phyloP scores from a whole-genome alignment of 2,888 invertebrate species.

The Mayetiola destructor region DNA sequence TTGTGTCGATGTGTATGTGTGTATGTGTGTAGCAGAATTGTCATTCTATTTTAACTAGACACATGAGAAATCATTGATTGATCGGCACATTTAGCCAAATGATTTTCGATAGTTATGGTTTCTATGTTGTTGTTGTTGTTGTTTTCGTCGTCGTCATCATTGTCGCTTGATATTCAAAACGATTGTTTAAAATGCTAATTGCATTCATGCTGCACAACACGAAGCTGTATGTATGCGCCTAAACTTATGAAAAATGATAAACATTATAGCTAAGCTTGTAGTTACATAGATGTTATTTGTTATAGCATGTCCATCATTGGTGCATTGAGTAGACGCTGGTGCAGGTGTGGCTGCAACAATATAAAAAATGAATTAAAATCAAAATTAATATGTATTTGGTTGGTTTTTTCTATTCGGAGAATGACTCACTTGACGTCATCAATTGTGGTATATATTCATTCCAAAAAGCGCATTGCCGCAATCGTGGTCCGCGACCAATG shows the following conservation, averaged over 20 bases:
- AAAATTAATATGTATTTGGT: background rate
- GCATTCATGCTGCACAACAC: too few species aligned
- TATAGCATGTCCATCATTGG: background rate
- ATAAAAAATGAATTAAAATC: background rate
- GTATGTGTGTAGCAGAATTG: too few species aligned
- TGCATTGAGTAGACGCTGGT: background rate
- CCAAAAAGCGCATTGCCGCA: slow-evolving; percentile 90
- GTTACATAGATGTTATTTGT: background rate
- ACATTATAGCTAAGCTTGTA: slow-evolving; percentile 1
- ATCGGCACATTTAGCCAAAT: too few species aligned
- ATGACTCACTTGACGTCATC: slow-evolving; percentile 39
- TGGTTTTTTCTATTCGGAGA: background rate
- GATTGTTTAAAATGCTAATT: too few species aligned
- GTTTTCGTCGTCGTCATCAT: too few species aligned
- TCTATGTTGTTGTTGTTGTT: too few species aligned
- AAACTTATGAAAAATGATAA: background rate
- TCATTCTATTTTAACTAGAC: too few species aligned
- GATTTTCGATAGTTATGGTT: too few species aligned
- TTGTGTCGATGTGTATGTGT: too few species aligned
- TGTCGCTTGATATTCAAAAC: too few species aligned
- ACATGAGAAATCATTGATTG: too few species aligned
- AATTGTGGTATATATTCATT: slow-evolving; percentile 82
- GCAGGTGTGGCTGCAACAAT: background rate
- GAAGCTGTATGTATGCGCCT: too few species aligned
- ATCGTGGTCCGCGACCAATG: slow-evolving; percentile 64